A percentile compares a stretch with the other conserved stretches of the same genome.
Evolutionary conservation across 2,797 vertebrate species (phyloP).

Genomic region (Australoheros facetus): DNA sequence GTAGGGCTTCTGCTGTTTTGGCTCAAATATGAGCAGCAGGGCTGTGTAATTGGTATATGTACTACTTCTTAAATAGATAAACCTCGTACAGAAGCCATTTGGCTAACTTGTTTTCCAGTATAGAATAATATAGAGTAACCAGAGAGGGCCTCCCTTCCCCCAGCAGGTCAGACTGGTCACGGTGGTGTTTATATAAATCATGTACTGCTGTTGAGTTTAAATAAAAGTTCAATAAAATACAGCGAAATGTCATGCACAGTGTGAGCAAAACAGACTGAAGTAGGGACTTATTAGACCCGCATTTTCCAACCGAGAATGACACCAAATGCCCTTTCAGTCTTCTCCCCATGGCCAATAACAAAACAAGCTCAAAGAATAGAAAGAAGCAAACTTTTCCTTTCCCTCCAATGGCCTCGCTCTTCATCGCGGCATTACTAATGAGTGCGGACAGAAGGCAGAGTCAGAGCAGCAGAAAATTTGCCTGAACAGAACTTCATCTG

Average conservation of each 20-base stretch:
- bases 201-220: background rate
- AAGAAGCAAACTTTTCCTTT: constrained; percentile 46
- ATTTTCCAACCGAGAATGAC: constrained; percentile 20
- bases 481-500: constrained; percentile 80
- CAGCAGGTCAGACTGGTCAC: background rate
- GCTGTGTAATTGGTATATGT: background rate
- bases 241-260: background rate
- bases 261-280: background rate
- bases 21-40: background rate
- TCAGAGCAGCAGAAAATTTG: constrained; percentile 80
- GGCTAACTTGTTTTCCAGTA: background rate
- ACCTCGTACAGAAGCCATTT: background rate
- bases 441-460: constrained; percentile 77
- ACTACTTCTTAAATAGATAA: background rate
- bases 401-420: constrained; percentile 53
- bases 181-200: background rate
- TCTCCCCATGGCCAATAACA: constrained; percentile 28
- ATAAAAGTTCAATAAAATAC: background rate
- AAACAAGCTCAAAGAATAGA: constrained; percentile 57
- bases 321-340: constrained; percentile 32
- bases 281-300: constrained; percentile 18
- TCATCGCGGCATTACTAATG: constrained; percentile 68
- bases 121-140: background rate
- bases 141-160: background rate
- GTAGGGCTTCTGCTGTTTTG: too few species aligned